Conservation (phyloP, 2,113 vertebrate species). For the Salvelinus sp. region DNA sequence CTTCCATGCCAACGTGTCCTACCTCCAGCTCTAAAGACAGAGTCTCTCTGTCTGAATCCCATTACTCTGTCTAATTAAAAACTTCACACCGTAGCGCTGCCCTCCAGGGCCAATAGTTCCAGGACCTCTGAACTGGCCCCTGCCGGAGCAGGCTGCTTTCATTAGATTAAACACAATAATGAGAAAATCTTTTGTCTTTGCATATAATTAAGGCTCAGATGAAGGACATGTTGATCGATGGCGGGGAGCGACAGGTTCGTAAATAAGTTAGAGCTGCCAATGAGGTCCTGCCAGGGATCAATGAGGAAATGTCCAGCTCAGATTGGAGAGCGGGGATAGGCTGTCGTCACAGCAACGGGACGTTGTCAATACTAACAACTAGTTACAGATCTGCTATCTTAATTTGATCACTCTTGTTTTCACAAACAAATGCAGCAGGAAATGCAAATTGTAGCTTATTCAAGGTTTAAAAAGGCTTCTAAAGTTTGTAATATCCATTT, state of each 20-base stretch:
- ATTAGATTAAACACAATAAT: constrained; percentile 98
- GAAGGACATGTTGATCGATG: constrained; percentile 93
- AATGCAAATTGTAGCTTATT: no score
- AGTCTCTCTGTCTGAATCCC: constrained; percentile 46
- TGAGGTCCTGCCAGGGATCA: constrained; percentile 83
- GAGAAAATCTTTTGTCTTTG: constrained; percentile 97
- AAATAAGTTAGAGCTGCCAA: constrained; percentile 97
- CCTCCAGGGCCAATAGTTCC: constrained; percentile 83
- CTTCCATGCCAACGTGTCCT: constrained; percentile 26
- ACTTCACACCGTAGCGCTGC: constrained; percentile 73
- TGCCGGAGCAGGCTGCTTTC: constrained; percentile 86
- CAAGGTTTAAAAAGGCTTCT: no score
- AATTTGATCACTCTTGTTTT: no score
- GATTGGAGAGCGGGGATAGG: constrained; percentile 52
- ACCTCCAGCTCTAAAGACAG: constrained; percentile 20
- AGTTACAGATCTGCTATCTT: neutral
- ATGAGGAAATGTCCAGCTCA: constrained; percentile 85
- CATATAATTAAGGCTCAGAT: constrained; percentile 94
- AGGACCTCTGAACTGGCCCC: constrained; percentile 88
- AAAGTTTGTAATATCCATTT: no score
- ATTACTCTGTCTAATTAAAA: constrained; percentile 86
- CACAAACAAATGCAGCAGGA: no score
- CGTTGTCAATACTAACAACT: constrained; percentile 37
- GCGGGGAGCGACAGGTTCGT: constrained; percentile 95
- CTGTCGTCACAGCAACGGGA: constrained; percentile 36